Evolutionary conservation across 1,140 invertebrate genomes (phyloP).

Genomic region (Euwallacea fornicatus): DNA sequence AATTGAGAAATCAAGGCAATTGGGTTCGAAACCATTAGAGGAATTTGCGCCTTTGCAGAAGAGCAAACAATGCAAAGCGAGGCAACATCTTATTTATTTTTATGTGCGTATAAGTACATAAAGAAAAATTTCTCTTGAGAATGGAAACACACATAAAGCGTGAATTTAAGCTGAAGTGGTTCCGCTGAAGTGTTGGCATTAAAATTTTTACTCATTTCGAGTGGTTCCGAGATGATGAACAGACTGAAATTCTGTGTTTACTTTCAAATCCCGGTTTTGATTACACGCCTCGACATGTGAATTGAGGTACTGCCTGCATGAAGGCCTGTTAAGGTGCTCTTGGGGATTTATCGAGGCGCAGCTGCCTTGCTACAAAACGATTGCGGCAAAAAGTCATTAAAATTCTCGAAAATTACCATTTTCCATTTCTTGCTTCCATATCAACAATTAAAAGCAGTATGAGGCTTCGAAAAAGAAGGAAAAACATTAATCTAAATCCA

Average conservation of each 20-base stretch:
- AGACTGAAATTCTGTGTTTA: constrained; percentile 26
- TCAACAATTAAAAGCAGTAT: too few relatives aligned
- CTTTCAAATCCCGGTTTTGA: constrained; percentile 22
- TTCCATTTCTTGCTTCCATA: too few relatives aligned
- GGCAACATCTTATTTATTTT: background rate
- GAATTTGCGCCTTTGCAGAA: too few relatives aligned
- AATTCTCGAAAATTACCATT: too few relatives aligned
- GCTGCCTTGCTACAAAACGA: background rate
- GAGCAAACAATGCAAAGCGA: too few relatives aligned
- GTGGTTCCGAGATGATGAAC: constrained; percentile 25
- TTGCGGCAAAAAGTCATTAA: too few relatives aligned
- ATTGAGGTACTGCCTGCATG: background rate
- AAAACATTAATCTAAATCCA: too few relatives aligned
- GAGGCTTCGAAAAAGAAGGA: too few relatives aligned
- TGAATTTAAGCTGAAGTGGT: constrained; percentile 27
- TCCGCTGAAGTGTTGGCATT: constrained; percentile 26
- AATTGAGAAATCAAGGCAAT: too few relatives aligned
- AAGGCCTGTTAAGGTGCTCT: background rate
- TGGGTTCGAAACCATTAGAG: too few relatives aligned
- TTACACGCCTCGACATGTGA: constrained; percentile 1
- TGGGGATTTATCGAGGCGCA: too few relatives aligned
- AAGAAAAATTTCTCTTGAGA: constrained; percentile 19
- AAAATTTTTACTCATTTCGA: constrained; percentile 26
- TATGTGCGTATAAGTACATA: background rate
- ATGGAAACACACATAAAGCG: constrained; percentile 26